These are phyloP conservation scores for Metallyticus violacea DNA, from an alignment of 2,888 invertebrate genomes.

Conservation along the genomic window DNA sequence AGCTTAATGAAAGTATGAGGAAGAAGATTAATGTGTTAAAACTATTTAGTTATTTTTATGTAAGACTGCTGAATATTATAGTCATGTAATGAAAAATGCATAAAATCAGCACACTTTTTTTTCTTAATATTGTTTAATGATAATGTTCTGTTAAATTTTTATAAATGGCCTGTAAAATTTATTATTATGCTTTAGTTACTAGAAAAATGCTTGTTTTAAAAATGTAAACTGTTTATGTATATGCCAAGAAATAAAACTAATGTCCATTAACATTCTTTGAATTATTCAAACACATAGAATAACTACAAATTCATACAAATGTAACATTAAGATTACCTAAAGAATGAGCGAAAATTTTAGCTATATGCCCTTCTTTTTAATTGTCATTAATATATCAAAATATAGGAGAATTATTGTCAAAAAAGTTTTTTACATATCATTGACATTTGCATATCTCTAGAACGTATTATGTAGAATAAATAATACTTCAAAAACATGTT, in stretches of 20 bases:
- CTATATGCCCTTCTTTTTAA: too few relatives aligned
- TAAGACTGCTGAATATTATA: background rate
- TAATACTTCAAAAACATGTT: too few relatives aligned
- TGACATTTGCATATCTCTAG: too few relatives aligned
- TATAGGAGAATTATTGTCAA: too few relatives aligned
- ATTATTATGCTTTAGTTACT: conserved; percentile 6
- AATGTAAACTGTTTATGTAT: conserved; percentile 21
- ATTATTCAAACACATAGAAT: too few relatives aligned
- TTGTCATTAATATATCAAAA: too few relatives aligned
- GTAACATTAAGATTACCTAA: too few relatives aligned
- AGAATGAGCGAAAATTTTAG: too few relatives aligned
- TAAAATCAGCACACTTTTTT: background rate
- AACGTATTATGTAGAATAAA: too few relatives aligned
- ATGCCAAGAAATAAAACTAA: conserved; percentile 16
- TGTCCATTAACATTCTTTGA: background rate
- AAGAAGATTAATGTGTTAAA: conserved; percentile 6
- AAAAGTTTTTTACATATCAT: too few relatives aligned
- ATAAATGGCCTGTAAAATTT: conserved; percentile 9
- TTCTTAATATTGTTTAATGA: background rate
- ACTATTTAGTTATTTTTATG: background rate
- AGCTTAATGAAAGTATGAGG: background rate
- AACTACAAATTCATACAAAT: too few relatives aligned
- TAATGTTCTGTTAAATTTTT: conserved; percentile 5
- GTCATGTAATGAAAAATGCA: background rate
- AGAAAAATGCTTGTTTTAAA: conserved; percentile 8